Evolutionary conservation across 2,888 invertebrate genomes (phyloP), one percentile per base, ranked within the genome.

Genomic region (Hydroisotoma schaefferi): DNA sequence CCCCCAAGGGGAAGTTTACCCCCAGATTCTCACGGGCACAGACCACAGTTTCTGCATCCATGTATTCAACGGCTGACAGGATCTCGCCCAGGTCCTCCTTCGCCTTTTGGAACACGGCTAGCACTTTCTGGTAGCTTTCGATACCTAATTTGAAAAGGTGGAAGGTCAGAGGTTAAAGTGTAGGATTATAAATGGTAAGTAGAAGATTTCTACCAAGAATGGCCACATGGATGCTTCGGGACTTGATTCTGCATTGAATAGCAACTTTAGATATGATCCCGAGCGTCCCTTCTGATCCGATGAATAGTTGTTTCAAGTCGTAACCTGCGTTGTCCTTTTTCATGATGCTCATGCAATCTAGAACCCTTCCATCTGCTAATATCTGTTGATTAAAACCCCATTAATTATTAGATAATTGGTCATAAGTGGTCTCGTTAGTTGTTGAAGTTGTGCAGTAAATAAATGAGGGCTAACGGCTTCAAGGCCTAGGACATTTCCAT

Each of bases 301-400:
- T 91, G 76, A 99, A 97, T 62, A 98, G 78, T 77, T 99, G 95
- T 75, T 95, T 95, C 73, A 98, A 79, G 76, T 98, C 95, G 76
- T 94, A 94, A 0, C 98, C 98, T 0, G 98, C 97, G 77, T 99
- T 99, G 77, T 99, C 97, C 77, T 99, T 99, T 75, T 93, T 88
- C 72, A 97, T 81, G 0, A 87, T 82, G 59, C 86, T 88, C 76
- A 98, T 81, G 62, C 90, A 86, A 76, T 97, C 87, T 27, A 99
- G 77, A 0, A 98, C 77, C 55, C 87, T 84, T 0, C 94, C 94
- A 75, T 89, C 84, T 0, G 94, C 90, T 77, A 86, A 83, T 10
- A 91, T 90, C 89, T 90, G 65, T 6, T 29, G 59, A 78, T 83
- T n/a, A n/a, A n/a, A n/a, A n/a, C n/a, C n/a, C n/a, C n/a, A n/a